Base-by-base conservation (phyloP, 2,113 vertebrate species). In the Spizaetus ornatus region DNA sequence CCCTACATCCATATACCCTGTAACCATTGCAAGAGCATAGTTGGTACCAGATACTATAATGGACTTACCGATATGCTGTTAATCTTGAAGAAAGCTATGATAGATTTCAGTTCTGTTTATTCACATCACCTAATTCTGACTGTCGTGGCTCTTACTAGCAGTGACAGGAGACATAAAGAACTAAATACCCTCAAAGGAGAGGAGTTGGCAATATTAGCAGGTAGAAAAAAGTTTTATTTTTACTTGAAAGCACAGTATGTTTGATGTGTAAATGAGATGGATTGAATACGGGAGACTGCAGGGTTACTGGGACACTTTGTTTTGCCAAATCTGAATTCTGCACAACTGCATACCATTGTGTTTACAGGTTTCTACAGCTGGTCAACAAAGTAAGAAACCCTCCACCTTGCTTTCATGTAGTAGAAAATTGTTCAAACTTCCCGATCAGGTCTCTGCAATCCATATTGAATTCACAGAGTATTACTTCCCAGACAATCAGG, bases 401-500 rank as follows among this genome's bases (percentile, higher is more conserved):
- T 99, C 99, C 91, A 98, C 99, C 42, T 98, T 99, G 61, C 91
- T 99, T 55, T 99, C 99, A 34, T 99, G 99, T 95, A 99, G 98
- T n/a, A 99, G 99, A 65, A 99, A 99, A 95, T 97, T 97, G 66
- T 97, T 98, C 79, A 98, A 86, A 76, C 97, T 99, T 66, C 98
- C 99, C 3, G 97, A 98, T 62, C 98, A 98, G 84, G 96, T 98
- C 22, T 99, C 99, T 79, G 99, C 99, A 79, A 98, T 99, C 96
- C 99, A 99, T 74, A 97, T 99, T 81, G 99, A 99, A 93, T 99
- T 99, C 95, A 99, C 99, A 3, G 99, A 99, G 73, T 99, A 99
- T 97, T 99, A 99, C 98, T 99, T 99, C 89, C 99, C 99, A 29
- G 99, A 99, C 97, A 98, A 98, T 95, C 97, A 98, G 76, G 97